Conservation (phyloP, 2,888 invertebrate genomes). For the Ophion ellenae region DNA sequence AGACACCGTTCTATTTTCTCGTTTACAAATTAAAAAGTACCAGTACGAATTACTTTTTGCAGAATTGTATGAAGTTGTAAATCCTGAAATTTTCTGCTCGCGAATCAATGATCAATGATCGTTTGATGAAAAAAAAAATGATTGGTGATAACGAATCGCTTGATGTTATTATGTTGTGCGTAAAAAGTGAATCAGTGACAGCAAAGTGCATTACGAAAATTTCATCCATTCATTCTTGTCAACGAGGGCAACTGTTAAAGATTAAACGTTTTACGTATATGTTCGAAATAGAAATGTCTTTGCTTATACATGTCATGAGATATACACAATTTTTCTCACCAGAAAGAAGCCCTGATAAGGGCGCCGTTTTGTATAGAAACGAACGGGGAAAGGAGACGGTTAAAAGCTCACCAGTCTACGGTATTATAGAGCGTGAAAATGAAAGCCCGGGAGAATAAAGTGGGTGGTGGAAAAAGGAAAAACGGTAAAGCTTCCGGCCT, state of each 20-base stretch:
- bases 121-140: background rate
- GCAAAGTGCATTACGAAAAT: background rate
- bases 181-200: background rate
- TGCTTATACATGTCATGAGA: background rate
- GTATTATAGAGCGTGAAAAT: conserved; percentile 43
- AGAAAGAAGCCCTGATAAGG: conserved; percentile 3
- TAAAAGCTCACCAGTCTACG: conserved; percentile 13
- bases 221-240: background rate
- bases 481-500: conserved; percentile 34
- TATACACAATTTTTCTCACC: background rate
- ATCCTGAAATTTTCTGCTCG: background rate
- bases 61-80: background rate
- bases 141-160: background rate
- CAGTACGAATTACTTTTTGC: background rate
- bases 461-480: conserved; percentile 25
- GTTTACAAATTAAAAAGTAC: background rate
- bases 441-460: conserved; percentile 40
- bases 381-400: background rate
- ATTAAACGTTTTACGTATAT: background rate
- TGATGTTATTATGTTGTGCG: background rate
- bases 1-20: background rate
- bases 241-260: background rate
- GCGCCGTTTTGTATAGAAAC: background rate
- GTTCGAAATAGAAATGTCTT: background rate
- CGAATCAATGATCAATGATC: background rate